These are phyloP conservation scores for Myathropa florea DNA, from an alignment of 2,888 invertebrate species.

Conservation along the genomic window DNA sequence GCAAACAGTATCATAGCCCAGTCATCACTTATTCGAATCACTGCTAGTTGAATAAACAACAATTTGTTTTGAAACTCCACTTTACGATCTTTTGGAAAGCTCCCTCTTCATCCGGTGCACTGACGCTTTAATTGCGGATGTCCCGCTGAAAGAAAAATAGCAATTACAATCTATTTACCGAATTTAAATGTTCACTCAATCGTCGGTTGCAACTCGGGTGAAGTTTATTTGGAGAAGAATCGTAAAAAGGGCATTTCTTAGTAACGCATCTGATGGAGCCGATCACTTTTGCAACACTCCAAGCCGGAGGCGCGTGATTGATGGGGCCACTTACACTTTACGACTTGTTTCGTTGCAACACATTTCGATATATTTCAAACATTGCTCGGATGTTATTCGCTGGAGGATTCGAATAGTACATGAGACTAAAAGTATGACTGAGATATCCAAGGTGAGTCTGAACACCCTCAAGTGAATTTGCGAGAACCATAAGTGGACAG, in stretches of 20 bases:
- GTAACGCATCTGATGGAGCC: too few relatives aligned
- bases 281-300: not conserved
- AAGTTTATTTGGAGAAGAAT: not conserved
- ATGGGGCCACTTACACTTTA: not conserved
- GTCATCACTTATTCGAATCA: not conserved
- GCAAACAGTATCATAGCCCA: not conserved
- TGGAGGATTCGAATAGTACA: too few relatives aligned
- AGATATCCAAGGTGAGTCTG: too few relatives aligned
- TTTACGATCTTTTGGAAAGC: not conserved
- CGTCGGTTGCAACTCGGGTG: not conserved
- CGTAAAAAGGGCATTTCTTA: not conserved
- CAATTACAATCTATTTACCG: conserved; percentile 11
- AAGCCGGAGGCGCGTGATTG: not conserved
- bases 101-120: not conserved
- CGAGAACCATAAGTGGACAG: too few relatives aligned
- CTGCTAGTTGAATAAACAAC: not conserved
- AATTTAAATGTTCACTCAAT: not conserved
- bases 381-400: not conserved
- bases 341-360: not conserved
- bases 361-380: not conserved
- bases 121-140: not conserved
- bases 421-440: too few relatives aligned
- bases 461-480: too few relatives aligned
- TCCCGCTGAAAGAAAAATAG: not conserved
- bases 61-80: not conserved